These are phyloP conservation scores for Steinernema carpocapsae DNA, from an alignment of 2,888 invertebrate species.

Conservation along the genomic window DNA sequence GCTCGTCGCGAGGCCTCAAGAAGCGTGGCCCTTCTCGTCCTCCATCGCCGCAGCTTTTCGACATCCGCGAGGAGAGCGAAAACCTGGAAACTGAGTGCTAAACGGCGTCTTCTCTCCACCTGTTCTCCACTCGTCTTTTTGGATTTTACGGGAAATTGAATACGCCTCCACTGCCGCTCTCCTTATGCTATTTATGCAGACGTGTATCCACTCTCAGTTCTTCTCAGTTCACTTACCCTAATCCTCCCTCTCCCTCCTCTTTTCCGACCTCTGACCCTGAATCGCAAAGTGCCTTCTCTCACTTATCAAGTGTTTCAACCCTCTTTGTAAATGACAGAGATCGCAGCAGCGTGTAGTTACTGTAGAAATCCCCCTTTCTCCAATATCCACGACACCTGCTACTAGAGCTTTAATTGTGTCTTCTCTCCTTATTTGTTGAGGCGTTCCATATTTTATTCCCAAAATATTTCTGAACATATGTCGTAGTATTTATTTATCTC, in stretches of 20 bases:
- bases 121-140: not conserved
- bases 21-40: conserved; percentile 61
- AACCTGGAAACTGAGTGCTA: conserved; percentile 22
- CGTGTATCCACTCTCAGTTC: conserved; percentile 21
- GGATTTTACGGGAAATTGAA: conserved; percentile 26
- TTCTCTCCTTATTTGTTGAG: not conserved
- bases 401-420: conserved; percentile 35
- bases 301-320: not conserved
- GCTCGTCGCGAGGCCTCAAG: conserved; percentile 43
- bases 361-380: not conserved
- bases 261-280: not conserved
- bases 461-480: conserved; percentile 20
- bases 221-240: conserved; percentile 4
- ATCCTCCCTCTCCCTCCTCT: not conserved
- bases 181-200: conserved; percentile 18
- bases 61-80: conserved; percentile 62
- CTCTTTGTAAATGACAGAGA: not conserved
- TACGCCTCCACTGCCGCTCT: conserved; percentile 33
- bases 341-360: not conserved
- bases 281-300: not conserved
- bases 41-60: conserved; percentile 66
- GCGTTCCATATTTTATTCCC: conserved; percentile 17
- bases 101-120: not conserved
- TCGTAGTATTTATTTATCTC: conserved; percentile 30
- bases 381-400: conserved; percentile 31